Evolutionary conservation across 2,888 invertebrate species (phyloP), one percentile per base, ranked within the genome.

Genomic region (Anthoptus insignis): DNA sequence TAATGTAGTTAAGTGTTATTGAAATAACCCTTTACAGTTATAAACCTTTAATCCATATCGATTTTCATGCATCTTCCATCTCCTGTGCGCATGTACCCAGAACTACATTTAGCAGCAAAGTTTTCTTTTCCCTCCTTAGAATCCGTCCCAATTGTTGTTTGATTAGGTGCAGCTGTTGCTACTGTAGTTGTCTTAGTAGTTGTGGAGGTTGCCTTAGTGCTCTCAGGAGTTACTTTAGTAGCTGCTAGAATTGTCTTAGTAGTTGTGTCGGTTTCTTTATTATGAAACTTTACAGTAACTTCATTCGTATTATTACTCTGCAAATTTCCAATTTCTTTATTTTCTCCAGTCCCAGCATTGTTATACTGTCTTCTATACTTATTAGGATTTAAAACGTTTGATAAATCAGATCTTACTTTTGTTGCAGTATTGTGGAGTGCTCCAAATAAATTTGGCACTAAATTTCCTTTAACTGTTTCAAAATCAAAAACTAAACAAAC

Each of bases 61-160:
- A n/a, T n/a, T n/a, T 64, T 49, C 78, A 82, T 84, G 74, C 91
- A 91, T 76, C 88, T 83, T 67, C 89, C 89, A 68, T 91, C 91
- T 39, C 77, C 47, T 9, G 90, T 89, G 11, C 84, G 81, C 67
- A 75, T 61, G 68, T 70, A 90, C 1, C 91, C 91, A 19, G 82
- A 13, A 3, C 80, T 39, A 73, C 92, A 91, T 24, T 76, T 80
- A 29, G 75, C 91, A 5, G 63, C 16, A 60, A 91, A 87, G 65
- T 83, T 88, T 75, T 86, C 88, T 69, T 81, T 80, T 13, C 85
- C 88, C 8, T 84, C 82, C 69, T 83, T 80, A n/a, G 56, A 70
- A 2, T 72, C 74, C 5, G 75, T n/a, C n/a, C n/a, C n/a, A n/a
- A n/a, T n/a, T n/a, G n/a, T n/a, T n/a, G n/a, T 73, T 19, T 54